A percentile compares a stretch with the other conserved stretches of the same genome.
Evolutionary conservation across 2,888 invertebrate species (phyloP).

Genomic region (Balanococcus diminutus): DNA sequence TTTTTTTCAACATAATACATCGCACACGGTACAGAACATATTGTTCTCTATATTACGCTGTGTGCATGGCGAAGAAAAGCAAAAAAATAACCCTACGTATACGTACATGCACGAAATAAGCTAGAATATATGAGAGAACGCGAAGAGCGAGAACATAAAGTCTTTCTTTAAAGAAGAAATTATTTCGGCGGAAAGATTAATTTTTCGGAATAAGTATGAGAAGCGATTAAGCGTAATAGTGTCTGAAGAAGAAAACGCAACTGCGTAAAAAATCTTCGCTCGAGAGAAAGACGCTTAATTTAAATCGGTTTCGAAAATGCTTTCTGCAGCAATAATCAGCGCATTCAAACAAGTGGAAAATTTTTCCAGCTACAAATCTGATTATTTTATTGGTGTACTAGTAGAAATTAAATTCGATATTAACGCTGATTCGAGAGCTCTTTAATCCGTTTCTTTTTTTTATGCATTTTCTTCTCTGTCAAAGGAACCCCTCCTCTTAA

Average conservation of each 20-base stretch:
- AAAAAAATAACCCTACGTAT: background rate
- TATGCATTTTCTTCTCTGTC: background rate
- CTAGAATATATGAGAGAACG: background rate
- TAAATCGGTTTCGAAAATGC: background rate
- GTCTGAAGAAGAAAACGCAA: background rate
- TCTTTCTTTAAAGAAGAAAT: background rate
- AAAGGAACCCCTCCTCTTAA: background rate
- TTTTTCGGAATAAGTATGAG: slow-evolving; percentile 22
- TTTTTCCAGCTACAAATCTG: background rate
- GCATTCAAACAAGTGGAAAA: slow-evolving; percentile 28
- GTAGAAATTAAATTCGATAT: slow-evolving; percentile 14
- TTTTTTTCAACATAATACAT: background rate
- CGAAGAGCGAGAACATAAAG: background rate
- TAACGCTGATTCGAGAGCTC: background rate
- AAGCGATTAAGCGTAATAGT: slow-evolving; percentile 30
- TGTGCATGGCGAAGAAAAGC: background rate
- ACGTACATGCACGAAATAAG: too few relatives aligned
- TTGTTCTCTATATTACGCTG: background rate
- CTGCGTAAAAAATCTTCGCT: background rate
- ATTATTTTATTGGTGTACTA: background rate
- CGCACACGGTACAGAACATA: background rate
- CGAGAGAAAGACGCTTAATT: background rate
- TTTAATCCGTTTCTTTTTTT: background rate
- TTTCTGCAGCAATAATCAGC: background rate
- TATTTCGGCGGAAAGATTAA: slow-evolving; percentile 32